Base-by-base conservation (phyloP, 2,113 vertebrate species). In the Connochaetes taurinus region DNA sequence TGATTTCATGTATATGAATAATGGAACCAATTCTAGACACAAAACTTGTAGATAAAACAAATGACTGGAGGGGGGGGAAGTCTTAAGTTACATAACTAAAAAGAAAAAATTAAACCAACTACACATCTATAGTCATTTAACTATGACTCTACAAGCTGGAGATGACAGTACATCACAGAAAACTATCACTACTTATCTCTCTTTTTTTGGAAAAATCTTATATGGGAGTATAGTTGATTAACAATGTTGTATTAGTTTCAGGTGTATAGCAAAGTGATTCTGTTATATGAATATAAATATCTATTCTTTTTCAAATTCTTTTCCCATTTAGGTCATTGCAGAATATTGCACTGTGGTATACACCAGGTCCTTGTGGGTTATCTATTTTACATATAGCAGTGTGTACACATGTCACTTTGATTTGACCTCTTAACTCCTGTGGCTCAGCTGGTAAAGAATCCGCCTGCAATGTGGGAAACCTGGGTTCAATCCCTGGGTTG, bases 31-130 rank as follows among this genome's bases (percentile, higher is more conserved):
- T 82, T 92, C 36, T 8, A 97, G 71, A 82, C 2, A 43, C 3
- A 85, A 81, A 93, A 95, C 9, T 55, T 91, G 4, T 27, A 93
- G 71, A 92, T 87, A 36, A 62, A 95, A 91, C 11, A 90, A 85
- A 7, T 83, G 9, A 88, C 16, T 50, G 4, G 33, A 29, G 25
- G n/a, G 29, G n/a, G 31, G 14, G 15, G 3, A 40, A 71, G 17
- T 67, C 43, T 87, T 29, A 71, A 87, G 33, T 92, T 64, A 87
- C 27, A 90, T 87, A 25, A 64, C 27, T 74, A 64, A 90, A 64
- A 71, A 36, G 25, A n/a, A 95, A 74, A 76, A 43, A 76, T 60
- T 71, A 57, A 80, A 91, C 14, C 53, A 87, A 5, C 8, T 82
- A 12, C 33, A 78, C 17, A 40, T 87, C 33, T 52, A 5, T 15